These are phyloP conservation scores for Ypsolopha sequella DNA, from an alignment of 2,888 invertebrate genomes.

Conservation along the genomic window DNA sequence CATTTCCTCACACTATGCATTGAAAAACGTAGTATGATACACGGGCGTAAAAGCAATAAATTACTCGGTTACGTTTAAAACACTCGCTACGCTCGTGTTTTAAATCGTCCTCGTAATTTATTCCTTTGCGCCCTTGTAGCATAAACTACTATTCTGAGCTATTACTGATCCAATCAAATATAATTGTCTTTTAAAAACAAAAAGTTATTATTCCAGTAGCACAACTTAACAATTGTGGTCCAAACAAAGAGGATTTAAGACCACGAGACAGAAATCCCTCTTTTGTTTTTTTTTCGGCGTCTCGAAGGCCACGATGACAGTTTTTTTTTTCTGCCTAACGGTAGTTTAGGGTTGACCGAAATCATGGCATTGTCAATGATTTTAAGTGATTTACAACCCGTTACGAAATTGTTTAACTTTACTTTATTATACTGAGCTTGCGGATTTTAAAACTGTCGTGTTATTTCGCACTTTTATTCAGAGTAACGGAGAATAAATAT, in stretches of 20 bases:
- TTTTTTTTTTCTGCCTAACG: constrained; percentile 11
- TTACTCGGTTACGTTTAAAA: too few relatives aligned
- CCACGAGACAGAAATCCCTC: constrained; percentile 20
- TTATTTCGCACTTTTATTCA: too few relatives aligned
- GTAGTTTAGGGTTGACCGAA: not conserved
- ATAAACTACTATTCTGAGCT: not conserved
- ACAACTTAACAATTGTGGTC: constrained; percentile 19
- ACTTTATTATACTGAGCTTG: too few relatives aligned
- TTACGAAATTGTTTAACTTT: too few relatives aligned
- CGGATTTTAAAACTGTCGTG: too few relatives aligned
- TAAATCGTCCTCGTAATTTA: too few relatives aligned
- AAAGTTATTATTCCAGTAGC: constrained; percentile 2
- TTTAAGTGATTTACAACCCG: not conserved
- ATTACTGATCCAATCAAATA: not conserved
- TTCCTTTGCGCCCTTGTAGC: not conserved
- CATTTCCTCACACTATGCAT: too few relatives aligned
- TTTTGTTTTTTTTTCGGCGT: constrained; percentile 16
- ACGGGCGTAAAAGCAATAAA: too few relatives aligned
- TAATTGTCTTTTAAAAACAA: too few relatives aligned
- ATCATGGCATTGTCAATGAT: not conserved
- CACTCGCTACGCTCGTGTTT: too few relatives aligned
- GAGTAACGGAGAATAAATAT: too few relatives aligned
- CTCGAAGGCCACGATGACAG: constrained; percentile 11
- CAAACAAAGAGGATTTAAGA: constrained; percentile 17
- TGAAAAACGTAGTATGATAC: too few relatives aligned